Percentiles rank a stretch among this genome's conserved stretches.
These are phyloP conservation scores for Hetaerina americana DNA, from an alignment of 1,140 invertebrate genomes.

Conservation along the genomic window DNA sequence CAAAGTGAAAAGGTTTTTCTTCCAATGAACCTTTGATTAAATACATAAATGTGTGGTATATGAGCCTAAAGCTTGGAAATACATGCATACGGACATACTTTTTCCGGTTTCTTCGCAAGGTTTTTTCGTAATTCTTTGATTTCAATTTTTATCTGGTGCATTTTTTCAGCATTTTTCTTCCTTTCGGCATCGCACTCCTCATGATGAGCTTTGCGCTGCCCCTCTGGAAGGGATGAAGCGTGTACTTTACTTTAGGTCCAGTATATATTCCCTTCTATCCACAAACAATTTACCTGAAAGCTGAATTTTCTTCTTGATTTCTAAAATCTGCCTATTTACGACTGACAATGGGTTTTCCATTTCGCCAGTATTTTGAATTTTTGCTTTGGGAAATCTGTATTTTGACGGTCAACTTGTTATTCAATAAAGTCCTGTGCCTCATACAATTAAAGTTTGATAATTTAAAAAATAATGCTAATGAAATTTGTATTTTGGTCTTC, in stretches of 20 bases:
- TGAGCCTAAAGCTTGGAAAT: too few species aligned
- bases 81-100: conserved; percentile 29
- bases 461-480: too few species aligned
- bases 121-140: conserved; percentile 45
- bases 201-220: conserved; percentile 64
- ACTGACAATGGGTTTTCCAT: neutral
- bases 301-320: conserved; percentile 70
- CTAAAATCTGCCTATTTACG: conserved; percentile 18
- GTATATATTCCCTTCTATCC: too few species aligned
- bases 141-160: conserved; percentile 55
- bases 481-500: too few species aligned
- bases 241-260: conserved; percentile 2
- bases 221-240: conserved; percentile 39
- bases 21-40: too few species aligned
- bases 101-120: conserved; percentile 39
- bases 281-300: conserved; percentile 52
- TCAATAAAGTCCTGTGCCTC: too few species aligned
- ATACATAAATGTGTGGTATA: too few species aligned
- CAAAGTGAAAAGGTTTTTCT: too few species aligned
- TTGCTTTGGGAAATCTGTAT: too few species aligned
- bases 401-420: too few species aligned
- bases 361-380: too few species aligned
- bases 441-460: too few species aligned
- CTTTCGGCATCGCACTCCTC: conserved; percentile 63
- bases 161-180: conserved; percentile 52